Conservation (phyloP, 2,888 invertebrate genomes). For the Drosophila tripunctata region DNA sequence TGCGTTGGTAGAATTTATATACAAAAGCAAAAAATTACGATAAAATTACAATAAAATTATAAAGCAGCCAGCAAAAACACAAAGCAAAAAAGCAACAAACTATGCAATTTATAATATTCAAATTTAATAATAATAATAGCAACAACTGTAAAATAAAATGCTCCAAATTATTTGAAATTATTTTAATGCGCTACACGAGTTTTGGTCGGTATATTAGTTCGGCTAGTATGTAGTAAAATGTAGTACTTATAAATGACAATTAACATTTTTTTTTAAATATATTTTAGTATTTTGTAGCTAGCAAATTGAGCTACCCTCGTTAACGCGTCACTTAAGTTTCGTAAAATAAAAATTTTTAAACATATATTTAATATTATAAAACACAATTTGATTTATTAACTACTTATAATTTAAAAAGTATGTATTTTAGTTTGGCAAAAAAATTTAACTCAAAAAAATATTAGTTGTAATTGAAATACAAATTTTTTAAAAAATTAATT, state of each 20-base stretch:
- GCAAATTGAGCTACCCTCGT: too few species aligned
- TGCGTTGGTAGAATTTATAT: slow-evolving; percentile 82
- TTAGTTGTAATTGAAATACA: too few species aligned
- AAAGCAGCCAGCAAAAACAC: slow-evolving; percentile 47
- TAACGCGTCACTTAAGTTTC: too few species aligned
- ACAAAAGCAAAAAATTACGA: slow-evolving; percentile 81
- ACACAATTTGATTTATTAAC: too few species aligned
- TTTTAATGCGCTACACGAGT: slow-evolving; percentile 24
- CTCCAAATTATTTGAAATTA: slow-evolving; percentile 31
- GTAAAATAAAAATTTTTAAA: too few species aligned
- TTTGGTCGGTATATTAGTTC: slow-evolving; percentile 15
- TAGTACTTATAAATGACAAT: too few species aligned
- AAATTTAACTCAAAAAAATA: too few species aligned
- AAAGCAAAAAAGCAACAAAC: slow-evolving; percentile 18
- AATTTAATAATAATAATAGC: slow-evolving; percentile 30
- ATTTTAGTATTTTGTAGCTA: too few species aligned
- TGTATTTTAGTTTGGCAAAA: too few species aligned
- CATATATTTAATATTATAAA: too few species aligned
- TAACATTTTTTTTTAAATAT: background rate
- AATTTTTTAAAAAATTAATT: too few species aligned
- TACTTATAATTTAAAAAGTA: too few species aligned
- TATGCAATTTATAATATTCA: slow-evolving; percentile 55
- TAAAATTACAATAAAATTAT: slow-evolving; percentile 72
- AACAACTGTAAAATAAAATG: slow-evolving; percentile 20
- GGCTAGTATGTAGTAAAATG: background rate